Conservation (phyloP, 2,797 vertebrate species). For the Melanotaenia nigrans region DNA sequence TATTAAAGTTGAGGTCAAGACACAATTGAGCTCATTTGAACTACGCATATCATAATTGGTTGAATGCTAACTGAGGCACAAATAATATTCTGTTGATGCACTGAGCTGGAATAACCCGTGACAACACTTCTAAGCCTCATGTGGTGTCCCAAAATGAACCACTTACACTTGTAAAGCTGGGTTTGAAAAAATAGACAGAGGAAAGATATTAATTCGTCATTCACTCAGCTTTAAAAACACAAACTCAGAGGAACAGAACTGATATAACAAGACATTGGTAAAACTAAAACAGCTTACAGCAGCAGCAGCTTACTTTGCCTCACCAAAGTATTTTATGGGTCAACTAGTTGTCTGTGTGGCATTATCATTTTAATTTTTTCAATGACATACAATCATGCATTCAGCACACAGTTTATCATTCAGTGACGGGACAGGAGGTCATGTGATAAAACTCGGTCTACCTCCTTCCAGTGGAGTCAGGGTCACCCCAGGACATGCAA, state of each 20-base stretch:
- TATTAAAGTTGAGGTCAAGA: constrained; percentile 2
- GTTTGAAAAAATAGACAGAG: neutral
- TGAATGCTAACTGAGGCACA: constrained; percentile 36
- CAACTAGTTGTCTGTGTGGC: neutral
- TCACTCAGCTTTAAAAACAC: constrained; percentile 27
- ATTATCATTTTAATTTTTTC: constrained; percentile 25
- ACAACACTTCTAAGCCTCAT: constrained; percentile 3
- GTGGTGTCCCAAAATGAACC: neutral
- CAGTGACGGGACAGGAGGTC: constrained; percentile 5
- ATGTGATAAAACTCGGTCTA: constrained; percentile 46
- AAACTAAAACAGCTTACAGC: constrained; percentile 5
- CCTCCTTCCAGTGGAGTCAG: constrained; percentile 6
- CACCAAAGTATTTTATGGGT: constrained; percentile 2
- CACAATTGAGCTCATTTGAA: neutral
- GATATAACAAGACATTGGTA: constrained; percentile 19
- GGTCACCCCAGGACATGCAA: constrained; percentile 35
- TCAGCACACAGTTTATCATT: constrained; percentile 6
- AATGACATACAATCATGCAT: constrained; percentile 5
- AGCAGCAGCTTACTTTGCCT: neutral
- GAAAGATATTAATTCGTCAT: constrained; percentile 28
- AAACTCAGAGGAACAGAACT: constrained; percentile 7
- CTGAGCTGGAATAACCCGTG: constrained; percentile 30
- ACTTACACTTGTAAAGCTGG: neutral
- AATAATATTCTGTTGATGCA: constrained; percentile 31
- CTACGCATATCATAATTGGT: constrained; percentile 40